These are phyloP conservation scores for Strigamia crassipes DNA, from an alignment of 2,888 invertebrate genomes.

Conservation along the genomic window DNA sequence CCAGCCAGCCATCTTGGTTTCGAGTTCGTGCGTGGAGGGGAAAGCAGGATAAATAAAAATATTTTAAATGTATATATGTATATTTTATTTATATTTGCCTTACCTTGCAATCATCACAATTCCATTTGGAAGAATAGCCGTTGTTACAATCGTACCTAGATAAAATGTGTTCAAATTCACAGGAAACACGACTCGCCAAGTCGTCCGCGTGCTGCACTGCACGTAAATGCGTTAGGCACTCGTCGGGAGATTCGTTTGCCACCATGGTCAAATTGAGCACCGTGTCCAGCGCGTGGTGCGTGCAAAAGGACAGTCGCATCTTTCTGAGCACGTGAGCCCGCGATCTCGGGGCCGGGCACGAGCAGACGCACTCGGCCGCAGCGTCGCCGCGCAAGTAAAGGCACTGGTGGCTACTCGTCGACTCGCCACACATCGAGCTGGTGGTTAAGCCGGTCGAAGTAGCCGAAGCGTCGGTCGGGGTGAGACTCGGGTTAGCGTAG, in stretches of 20 bases:
- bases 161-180: conserved; percentile 51
- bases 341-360: conserved; percentile 43
- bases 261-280: conserved; percentile 47
- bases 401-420: conserved; percentile 48
- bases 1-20: conserved; percentile 10
- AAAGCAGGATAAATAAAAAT: background rate
- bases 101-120: conserved; percentile 53
- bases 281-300: conserved; percentile 50
- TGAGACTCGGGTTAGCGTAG: conserved; percentile 31
- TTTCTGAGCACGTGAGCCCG: conserved; percentile 36
- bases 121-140: conserved; percentile 53
- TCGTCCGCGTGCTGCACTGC: conserved; percentile 46
- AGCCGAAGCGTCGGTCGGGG: conserved; percentile 19
- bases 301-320: conserved; percentile 52
- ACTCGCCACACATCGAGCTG: background rate
- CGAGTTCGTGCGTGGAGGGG: background rate
- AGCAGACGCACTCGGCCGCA: conserved; percentile 47
- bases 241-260: background rate
- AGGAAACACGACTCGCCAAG: conserved; percentile 48
- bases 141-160: conserved; percentile 53
- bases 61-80: background rate
- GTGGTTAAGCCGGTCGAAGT: background rate
- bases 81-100: background rate
- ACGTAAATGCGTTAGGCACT: conserved; percentile 42
- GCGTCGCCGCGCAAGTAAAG: conserved; percentile 50